Conservation (phyloP, 2,797 vertebrate species). For the Epinephelus coioides region DNA sequence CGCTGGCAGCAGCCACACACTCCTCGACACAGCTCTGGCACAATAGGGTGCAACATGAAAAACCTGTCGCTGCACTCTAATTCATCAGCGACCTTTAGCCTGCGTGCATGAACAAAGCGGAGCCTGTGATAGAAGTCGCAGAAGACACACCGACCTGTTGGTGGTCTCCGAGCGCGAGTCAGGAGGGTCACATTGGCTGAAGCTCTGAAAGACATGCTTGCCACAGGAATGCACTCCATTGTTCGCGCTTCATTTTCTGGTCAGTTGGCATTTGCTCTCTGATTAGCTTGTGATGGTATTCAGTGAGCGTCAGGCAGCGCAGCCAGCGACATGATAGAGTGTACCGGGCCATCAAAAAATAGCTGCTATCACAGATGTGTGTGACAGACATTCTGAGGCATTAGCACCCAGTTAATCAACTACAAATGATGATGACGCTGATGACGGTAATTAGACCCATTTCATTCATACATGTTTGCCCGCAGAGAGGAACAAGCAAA, state of each 20-base stretch:
- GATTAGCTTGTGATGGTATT: slow-evolving; percentile 59
- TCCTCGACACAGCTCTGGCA: slow-evolving; percentile 16
- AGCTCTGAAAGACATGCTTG: neutral
- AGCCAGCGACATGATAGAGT: slow-evolving; percentile 41
- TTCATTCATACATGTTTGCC: slow-evolving; percentile 59
- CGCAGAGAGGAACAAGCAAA: slow-evolving; percentile 53
- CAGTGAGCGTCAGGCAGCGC: slow-evolving; percentile 27
- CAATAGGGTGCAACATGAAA: slow-evolving; percentile 15
- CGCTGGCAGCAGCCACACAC: neutral
- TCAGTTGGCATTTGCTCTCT: slow-evolving; percentile 64
- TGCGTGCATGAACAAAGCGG: slow-evolving; percentile 24
- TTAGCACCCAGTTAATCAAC: slow-evolving; percentile 67
- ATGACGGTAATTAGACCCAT: slow-evolving; percentile 68
- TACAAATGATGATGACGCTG: slow-evolving; percentile 60
- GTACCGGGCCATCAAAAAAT: slow-evolving; percentile 21
- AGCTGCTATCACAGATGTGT: slow-evolving; percentile 45
- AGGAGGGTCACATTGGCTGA: slow-evolving; percentile 43
- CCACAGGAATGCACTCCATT: slow-evolving; percentile 30
- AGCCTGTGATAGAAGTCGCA: slow-evolving; percentile 32
- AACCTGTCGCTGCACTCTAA: slow-evolving; percentile 26
- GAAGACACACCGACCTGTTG: slow-evolving; percentile 28
- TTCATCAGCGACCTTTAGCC: slow-evolving; percentile 63
- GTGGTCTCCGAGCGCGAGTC: slow-evolving; percentile 3
- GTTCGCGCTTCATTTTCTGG: slow-evolving; percentile 63
- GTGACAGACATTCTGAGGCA: slow-evolving; percentile 60